Evolutionary conservation across 2,888 invertebrate species (phyloP), one percentile per base, ranked within the genome.

Genomic region (Gerris lacustris): DNA sequence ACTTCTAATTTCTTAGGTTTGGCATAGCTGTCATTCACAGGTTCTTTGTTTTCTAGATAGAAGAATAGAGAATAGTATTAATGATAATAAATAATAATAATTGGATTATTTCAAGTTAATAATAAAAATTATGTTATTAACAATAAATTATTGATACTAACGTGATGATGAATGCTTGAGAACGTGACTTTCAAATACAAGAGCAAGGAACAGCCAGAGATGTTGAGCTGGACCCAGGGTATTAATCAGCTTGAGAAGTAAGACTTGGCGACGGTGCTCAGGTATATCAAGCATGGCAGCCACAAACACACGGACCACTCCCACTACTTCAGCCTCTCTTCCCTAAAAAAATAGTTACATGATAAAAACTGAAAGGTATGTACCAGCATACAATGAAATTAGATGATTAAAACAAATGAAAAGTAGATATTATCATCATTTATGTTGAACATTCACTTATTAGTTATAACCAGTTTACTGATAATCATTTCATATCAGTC

Each of bases 241-340:
- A 47, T 86, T 84, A n/a, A 96, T 81, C 2, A 96, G 82, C 76
- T 91, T 90, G 47, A 83, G 84, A 74, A 94, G 95, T 0, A 97
- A 82, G 0, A 91, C 89, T 70, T 89, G 81, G 70, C 95, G 84
- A 66, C 98, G 86, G 80, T 99, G 98, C 76, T 92, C 91, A 0
- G 98, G 97, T 17, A 99, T 92, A 80, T 98, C 94, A 0, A 92
- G 83, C 66, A 96, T 85, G 0, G 94, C 93, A 77, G 92, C 92
- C 0, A 95, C 91, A 80, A 99, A 98, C 67, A 96, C 92, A 67
- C 94, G 86, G 31, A 95, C 82, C 17, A 95, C 87, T 2, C 87
- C 86, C 31, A 69, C 66, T 43, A 73, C 71, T 66, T 67, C 66
- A 9, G 55, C 73, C 43, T 71, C 72, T 45, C 67, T 55, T 55